Conservation (phyloP, 2,797 vertebrate genomes). For the Ptychadena robeensis region DNA sequence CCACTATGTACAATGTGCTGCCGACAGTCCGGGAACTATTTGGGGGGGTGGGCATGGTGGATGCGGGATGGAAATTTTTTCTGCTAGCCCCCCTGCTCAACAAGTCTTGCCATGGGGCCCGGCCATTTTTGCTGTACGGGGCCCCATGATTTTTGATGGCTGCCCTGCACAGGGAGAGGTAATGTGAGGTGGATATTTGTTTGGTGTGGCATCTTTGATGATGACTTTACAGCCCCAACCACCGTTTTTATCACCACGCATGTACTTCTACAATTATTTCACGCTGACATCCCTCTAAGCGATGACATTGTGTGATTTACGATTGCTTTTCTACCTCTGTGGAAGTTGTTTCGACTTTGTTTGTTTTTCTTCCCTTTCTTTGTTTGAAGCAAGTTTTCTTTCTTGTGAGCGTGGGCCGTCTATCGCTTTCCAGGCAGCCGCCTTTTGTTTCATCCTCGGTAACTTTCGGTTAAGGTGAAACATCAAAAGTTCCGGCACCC, state of each 20-base stretch:
- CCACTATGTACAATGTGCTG: no score
- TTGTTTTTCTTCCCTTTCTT: conserved; percentile 4
- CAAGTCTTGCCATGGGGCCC: no score
- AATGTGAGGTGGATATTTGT: no score
- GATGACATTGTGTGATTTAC: background rate
- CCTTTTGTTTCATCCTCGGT: conserved; percentile 71
- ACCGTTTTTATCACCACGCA: background rate
- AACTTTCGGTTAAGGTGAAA: conserved; percentile 79
- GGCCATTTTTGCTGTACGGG: no score
- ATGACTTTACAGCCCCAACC: no score
- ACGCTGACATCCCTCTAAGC: background rate
- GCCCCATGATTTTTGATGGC: no score
- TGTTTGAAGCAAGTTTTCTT: conserved; percentile 4
- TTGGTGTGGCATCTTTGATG: no score
- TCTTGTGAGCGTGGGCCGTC: background rate
- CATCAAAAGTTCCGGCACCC: conserved; percentile 78
- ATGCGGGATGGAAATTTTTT: no score
- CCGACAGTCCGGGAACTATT: no score
- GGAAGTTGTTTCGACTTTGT: background rate
- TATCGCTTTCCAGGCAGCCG: background rate
- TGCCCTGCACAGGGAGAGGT: no score
- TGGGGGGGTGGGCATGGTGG: no score
- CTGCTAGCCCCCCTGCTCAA: no score
- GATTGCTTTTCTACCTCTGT: background rate
- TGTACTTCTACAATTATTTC: background rate